Evolutionary conservation across 2,888 invertebrate species (phyloP).

Genomic region (Raillietiella orientalis): DNA sequence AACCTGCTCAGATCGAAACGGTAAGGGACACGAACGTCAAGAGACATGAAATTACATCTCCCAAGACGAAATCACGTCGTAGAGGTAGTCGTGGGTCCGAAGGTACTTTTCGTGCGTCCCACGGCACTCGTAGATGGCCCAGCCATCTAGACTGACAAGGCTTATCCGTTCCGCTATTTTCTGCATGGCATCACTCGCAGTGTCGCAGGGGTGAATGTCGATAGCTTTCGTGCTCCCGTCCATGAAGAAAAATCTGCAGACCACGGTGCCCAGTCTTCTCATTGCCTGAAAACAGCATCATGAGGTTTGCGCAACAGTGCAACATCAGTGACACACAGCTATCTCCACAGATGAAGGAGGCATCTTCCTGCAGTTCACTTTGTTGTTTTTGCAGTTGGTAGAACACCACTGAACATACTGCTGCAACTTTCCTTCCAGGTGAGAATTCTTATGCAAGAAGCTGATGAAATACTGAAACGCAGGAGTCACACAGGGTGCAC

Average conservation of each 20-base stretch:
- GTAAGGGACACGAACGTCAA: not conserved
- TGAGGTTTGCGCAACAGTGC: too few species aligned
- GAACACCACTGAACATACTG: conserved; percentile 82
- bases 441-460: conserved; percentile 31
- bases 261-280: conserved; percentile 61
- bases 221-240: conserved; percentile 83
- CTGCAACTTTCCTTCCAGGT: conserved; percentile 26
- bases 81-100: conserved; percentile 58
- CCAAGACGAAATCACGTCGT: conserved; percentile 82
- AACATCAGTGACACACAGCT: conserved; percentile 25
- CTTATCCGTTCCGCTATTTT: conserved; percentile 57
- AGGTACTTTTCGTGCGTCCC: conserved; percentile 67
- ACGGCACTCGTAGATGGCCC: conserved; percentile 69
- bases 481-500: too few species aligned
- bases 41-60: conserved; percentile 23
- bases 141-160: conserved; percentile 50
- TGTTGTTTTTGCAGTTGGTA: conserved; percentile 61
- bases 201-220: conserved; percentile 77
- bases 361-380: conserved; percentile 40
- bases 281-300: conserved; percentile 26
- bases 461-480: conserved; percentile 35
- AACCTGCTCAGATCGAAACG: not conserved
- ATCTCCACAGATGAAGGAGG: conserved; percentile 78
- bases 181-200: conserved; percentile 58
- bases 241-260: conserved; percentile 64